A percentile compares a stretch with the other conserved stretches of the same genome.
Evolutionary conservation across 2,888 invertebrate species (phyloP).

Genomic region (Nineta flava): DNA sequence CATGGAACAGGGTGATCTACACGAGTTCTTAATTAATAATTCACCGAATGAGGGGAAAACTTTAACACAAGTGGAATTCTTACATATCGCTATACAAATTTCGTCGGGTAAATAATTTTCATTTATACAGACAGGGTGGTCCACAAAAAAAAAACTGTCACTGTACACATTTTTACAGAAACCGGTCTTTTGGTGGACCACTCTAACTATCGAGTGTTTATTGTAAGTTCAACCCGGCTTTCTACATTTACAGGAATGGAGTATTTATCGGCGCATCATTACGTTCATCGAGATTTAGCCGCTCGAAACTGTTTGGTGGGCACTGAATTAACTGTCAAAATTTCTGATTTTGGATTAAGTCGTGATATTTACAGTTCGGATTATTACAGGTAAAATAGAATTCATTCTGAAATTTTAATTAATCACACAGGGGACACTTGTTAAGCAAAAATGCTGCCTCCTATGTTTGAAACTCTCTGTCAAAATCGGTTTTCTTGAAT

Average conservation of each 20-base stretch:
- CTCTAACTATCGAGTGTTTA: no score
- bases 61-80: slow-evolving; percentile 68
- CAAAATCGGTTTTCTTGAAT: no score
- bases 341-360: slow-evolving; percentile 91
- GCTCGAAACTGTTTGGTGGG: slow-evolving; percentile 94
- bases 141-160: not conserved
- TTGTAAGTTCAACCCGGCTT: not conserved
- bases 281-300: slow-evolving; percentile 92
- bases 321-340: slow-evolving; percentile 87
- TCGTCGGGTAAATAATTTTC: slow-evolving; percentile 38
- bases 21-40: slow-evolving; percentile 84
- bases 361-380: slow-evolving; percentile 87
- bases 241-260: slow-evolving; percentile 57
- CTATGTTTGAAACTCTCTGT: no score
- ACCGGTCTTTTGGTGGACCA: no score
- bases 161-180: no score
- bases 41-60: slow-evolving; percentile 72
- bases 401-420: no score
- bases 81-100: slow-evolving; percentile 83
- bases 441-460: no score
- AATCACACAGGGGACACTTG: no score
- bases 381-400: slow-evolving; percentile 62
- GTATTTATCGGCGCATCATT: slow-evolving; percentile 78
- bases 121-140: no score
- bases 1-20: slow-evolving; percentile 90